Evolutionary conservation across 2,113 vertebrate species (phyloP).

Genomic region (Catharus fuscescens): DNA sequence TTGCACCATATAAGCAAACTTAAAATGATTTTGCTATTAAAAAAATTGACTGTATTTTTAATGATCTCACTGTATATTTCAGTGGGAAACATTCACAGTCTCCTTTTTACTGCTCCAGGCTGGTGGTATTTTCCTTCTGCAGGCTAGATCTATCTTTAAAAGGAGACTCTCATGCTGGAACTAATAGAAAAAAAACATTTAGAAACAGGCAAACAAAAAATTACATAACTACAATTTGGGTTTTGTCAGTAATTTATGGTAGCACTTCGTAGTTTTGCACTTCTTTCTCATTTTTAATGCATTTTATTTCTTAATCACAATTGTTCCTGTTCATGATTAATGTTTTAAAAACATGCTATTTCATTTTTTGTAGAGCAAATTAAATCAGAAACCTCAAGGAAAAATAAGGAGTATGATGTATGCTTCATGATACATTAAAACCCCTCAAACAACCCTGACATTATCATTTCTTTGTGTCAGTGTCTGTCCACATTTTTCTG

Average conservation of each 20-base stretch:
- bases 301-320: neutral
- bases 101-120: neutral
- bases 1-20: slow-evolving; percentile 20
- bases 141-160: neutral
- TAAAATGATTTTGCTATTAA: slow-evolving; percentile 47
- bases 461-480: neutral
- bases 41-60: slow-evolving; percentile 48
- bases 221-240: neutral
- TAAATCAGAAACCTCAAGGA: neutral
- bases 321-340: neutral
- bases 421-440: neutral
- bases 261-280: neutral
- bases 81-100: neutral
- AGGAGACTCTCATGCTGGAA: neutral
- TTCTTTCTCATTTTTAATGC: neutral
- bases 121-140: neutral
- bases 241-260: neutral
- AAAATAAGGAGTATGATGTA: neutral
- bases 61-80: slow-evolving; percentile 43
- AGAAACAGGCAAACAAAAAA: neutral
- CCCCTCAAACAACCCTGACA: neutral
- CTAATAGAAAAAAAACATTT: neutral
- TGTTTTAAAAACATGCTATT: neutral
- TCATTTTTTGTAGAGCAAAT: neutral
- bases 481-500: neutral